These are phyloP conservation scores for Candoia aspera DNA, from an alignment of 2,113 vertebrate genomes.

Conservation along the genomic window DNA sequence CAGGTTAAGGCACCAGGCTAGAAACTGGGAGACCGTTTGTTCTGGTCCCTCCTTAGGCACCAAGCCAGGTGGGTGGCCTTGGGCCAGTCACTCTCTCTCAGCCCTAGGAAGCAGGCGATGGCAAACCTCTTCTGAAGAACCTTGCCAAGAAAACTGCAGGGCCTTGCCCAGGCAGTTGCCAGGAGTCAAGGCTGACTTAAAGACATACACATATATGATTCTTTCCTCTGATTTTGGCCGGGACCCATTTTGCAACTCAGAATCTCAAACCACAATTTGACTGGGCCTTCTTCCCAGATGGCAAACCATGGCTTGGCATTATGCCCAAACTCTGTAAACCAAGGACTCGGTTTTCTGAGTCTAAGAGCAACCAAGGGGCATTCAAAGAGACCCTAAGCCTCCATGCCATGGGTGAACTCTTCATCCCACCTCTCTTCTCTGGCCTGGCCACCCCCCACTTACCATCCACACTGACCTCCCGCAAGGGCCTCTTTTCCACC, in stretches of 20 bases:
- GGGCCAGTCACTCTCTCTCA: not conserved
- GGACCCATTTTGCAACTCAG: not conserved
- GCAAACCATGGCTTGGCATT: not conserved
- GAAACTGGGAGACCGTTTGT: not conserved
- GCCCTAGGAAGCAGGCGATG: not conserved
- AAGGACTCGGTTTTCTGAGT: not conserved
- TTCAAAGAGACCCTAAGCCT: not conserved
- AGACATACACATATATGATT: not conserved
- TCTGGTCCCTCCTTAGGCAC: not conserved
- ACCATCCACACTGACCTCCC: constrained; percentile 75
- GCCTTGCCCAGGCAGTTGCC: not conserved
- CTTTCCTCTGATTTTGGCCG: not conserved
- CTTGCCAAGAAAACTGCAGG: not conserved
- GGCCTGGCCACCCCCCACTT: constrained; percentile 49
- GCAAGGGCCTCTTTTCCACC: constrained; percentile 52
- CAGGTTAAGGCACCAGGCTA: not conserved
- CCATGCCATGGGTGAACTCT: no score
- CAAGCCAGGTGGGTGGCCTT: not conserved
- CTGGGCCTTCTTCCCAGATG: not conserved
- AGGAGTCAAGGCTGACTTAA: not conserved
- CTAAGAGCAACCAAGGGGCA: not conserved
- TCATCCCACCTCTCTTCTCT: no score
- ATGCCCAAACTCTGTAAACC: not conserved
- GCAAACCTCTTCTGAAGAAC: not conserved
- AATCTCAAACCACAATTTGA: not conserved